These are phyloP conservation scores for Prunella strophiata DNA, from an alignment of 2,797 vertebrate species.

Conservation along the genomic window DNA sequence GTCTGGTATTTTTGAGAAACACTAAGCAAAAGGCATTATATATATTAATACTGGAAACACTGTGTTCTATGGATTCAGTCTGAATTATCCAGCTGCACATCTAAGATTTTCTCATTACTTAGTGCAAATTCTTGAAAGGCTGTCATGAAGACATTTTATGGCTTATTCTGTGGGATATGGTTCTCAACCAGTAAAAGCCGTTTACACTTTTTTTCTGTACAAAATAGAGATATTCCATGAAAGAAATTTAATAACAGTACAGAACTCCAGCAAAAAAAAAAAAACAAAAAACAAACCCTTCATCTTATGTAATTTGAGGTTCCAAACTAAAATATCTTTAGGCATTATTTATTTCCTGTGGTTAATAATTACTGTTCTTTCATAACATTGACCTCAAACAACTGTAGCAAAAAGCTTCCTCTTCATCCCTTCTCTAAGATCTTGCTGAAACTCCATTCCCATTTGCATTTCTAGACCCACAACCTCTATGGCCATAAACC, in stretches of 20 bases:
- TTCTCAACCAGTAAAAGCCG: not conserved
- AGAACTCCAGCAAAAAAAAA: not conserved
- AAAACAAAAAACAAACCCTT: not conserved
- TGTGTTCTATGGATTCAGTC: not conserved
- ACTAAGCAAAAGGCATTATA: not conserved
- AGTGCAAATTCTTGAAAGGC: not conserved
- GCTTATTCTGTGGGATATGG: not conserved
- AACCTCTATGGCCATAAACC: not conserved
- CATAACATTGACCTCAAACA: not conserved
- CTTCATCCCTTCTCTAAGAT: not conserved
- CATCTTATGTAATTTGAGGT: not conserved
- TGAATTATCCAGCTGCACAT: not conserved
- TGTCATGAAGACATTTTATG: not conserved
- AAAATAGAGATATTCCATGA: not conserved
- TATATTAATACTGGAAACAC: not conserved
- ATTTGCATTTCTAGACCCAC: not conserved
- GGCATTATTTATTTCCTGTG: not conserved
- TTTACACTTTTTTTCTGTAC: not conserved
- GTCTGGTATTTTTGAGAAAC: not conserved
- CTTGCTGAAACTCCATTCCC: not conserved
- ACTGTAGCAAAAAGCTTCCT: not conserved
- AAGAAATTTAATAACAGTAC: not conserved
- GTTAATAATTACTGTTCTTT: conserved; percentile 1
- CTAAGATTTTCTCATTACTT: not conserved
- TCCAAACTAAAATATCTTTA: not conserved